Percentiles rank a stretch among this genome's conserved stretches.
phyloP scores from a whole-genome alignment of 2,113 vertebrate species.

The Atherinomorus stipes region DNA sequence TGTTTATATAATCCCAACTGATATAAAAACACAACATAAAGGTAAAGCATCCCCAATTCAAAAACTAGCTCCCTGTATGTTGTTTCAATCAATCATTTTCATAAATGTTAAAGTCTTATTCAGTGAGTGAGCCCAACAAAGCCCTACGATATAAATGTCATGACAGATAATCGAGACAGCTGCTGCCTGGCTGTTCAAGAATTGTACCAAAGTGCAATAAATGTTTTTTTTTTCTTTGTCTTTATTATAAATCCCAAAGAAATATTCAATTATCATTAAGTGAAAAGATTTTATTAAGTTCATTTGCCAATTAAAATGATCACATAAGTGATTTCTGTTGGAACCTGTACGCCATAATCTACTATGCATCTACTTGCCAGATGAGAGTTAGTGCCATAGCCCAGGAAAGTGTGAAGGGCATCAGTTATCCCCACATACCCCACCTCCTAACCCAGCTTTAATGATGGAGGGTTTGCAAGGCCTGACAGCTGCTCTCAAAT shows the following conservation, averaged over 20 bases:
- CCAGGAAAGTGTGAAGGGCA: slow-evolving; percentile 62
- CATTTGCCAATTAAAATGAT: slow-evolving; percentile 1
- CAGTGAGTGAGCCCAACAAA: too few species aligned
- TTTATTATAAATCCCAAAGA: too few species aligned
- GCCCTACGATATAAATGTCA: too few species aligned
- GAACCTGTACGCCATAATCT: slow-evolving; percentile 65
- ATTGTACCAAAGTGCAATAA: too few species aligned
- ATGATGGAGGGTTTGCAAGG: slow-evolving; percentile 77
- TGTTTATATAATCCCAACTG: not conserved
- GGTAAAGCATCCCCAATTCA: not conserved
- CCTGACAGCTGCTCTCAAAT: slow-evolving; percentile 84
- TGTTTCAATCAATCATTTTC: not conserved
- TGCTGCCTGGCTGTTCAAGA: too few species aligned
- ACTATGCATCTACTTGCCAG: slow-evolving; percentile 38
- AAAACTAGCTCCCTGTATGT: not conserved
- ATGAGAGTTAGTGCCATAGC: slow-evolving; percentile 34
- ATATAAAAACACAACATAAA: slow-evolving; percentile 1
- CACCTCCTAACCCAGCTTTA: slow-evolving; percentile 65
- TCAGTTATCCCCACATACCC: slow-evolving; percentile 32
- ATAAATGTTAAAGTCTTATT: not conserved
- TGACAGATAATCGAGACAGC: too few species aligned
- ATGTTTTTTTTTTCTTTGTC: too few species aligned
- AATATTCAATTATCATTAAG: too few species aligned
- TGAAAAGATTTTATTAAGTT: too few species aligned
- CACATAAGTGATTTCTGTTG: slow-evolving; percentile 30